Evolutionary conservation across 2,888 invertebrate genomes (phyloP).

Genomic region (Caenorhabditis sp.): DNA sequence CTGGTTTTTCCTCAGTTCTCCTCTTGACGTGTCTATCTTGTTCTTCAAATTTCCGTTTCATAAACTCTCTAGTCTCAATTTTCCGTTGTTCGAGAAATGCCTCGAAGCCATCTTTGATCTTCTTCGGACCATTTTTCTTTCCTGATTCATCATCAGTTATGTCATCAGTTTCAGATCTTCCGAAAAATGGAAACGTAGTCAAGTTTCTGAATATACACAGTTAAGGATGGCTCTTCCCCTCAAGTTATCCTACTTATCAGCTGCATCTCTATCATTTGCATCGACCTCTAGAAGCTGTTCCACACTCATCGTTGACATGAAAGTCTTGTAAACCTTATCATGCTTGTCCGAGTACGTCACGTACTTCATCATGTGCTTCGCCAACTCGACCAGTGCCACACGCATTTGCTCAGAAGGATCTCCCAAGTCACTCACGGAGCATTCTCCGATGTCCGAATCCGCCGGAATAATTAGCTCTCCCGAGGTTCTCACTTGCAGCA

Average conservation of each 20-base stretch:
- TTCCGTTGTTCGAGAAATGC: neutral
- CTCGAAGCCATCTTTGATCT: neutral
- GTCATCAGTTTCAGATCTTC: too few species aligned
- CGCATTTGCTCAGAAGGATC: constrained; percentile 64
- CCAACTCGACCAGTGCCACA: constrained; percentile 67
- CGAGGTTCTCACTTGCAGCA: constrained; percentile 28
- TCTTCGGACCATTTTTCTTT: neutral
- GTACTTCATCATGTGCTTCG: constrained; percentile 70
- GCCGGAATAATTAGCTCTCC: constrained; percentile 1
- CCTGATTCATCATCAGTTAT: too few species aligned
- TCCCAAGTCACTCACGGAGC: constrained; percentile 26
- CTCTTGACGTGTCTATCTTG: neutral
- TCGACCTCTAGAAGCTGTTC: constrained; percentile 32
- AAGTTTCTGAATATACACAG: neutral
- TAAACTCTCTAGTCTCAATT: neutral
- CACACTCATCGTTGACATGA: constrained; percentile 43
- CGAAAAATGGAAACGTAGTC: constrained; percentile 29
- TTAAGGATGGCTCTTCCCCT: too few species aligned
- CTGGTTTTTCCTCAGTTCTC: neutral
- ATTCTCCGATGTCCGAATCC: neutral
- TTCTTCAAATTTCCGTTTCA: neutral
- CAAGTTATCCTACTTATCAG: constrained; percentile 47
- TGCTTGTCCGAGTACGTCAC: constrained; percentile 61
- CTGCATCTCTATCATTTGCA: constrained; percentile 19
- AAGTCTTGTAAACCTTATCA: constrained; percentile 45